Conservation (phyloP, 2,113 vertebrate species). For the Eulacestoma nigropectus region DNA sequence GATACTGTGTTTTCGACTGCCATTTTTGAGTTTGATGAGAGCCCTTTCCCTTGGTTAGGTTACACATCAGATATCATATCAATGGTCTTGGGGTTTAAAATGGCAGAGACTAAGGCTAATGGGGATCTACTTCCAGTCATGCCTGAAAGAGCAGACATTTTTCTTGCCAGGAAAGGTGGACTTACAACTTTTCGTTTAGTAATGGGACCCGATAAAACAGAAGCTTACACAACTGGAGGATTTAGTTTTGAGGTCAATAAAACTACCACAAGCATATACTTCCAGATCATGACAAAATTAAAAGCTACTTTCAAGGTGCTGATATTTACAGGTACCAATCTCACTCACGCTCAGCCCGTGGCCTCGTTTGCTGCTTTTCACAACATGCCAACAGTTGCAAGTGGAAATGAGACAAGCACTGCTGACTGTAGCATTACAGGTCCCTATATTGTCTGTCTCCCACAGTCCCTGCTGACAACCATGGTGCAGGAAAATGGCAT, state of each 20-base stretch:
- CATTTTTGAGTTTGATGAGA: conserved; percentile 63
- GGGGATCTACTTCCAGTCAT: neutral
- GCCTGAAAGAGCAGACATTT: conserved; percentile 42
- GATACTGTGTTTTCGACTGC: conserved; percentile 36
- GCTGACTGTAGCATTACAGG: neutral
- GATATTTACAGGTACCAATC: conserved; percentile 18
- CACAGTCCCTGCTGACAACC: conserved; percentile 25
- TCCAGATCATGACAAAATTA: conserved; percentile 68
- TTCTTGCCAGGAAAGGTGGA: conserved; percentile 42
- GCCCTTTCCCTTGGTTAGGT: conserved; percentile 69
- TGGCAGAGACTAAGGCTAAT: neutral
- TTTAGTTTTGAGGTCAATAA: conserved; percentile 53
- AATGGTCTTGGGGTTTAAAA: conserved; percentile 55
- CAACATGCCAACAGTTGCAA: neutral
- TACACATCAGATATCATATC: conserved; percentile 1
- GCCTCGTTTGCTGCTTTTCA: conserved; percentile 40
- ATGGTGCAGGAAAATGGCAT: neutral
- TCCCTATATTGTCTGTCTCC: conserved; percentile 65
- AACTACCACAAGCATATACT: neutral
- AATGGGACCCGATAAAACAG: conserved; percentile 3
- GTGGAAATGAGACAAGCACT: neutral
- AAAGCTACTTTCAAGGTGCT: conserved; percentile 25
- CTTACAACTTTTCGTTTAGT: neutral
- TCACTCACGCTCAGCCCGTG: neutral
- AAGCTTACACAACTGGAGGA: conserved; percentile 6